Base-by-base conservation (phyloP, 2,797 vertebrate species). In the Pangasius djambal region DNA sequence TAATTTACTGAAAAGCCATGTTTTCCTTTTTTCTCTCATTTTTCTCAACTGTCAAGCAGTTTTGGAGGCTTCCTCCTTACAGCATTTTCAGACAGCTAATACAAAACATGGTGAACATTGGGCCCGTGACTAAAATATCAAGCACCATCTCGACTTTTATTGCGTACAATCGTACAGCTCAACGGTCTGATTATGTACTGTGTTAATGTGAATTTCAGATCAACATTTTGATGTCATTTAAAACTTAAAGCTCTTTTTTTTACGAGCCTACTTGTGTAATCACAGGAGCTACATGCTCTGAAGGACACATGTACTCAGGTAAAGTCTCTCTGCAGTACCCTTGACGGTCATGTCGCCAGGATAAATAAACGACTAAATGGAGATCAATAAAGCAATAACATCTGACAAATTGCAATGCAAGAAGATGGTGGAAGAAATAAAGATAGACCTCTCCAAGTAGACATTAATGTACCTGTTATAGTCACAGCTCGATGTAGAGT, bases 1-100 rank as follows among this genome's bases (percentile, higher is more conserved):
- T 79, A 50, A 86, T 57, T 74, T 84, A 85, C 34, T 74, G 74
- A 87, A 87, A 85, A 91, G 78, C 83, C 65, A 69, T 12, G 57
- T 69, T 89, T 87, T 75, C 57, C 65, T 85, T 25, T 85, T 88
- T 81, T 57, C 57, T 57, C 83, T 70, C 72, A 34, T 89, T 87
- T 85, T 48, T 77, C 75, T 75, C 20, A 55, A 87, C 74, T 63
- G 67, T 88, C 83, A 88, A 10, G n/a, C 20, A 57, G 6, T 75
- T 83, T 67, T 55, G 40, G 7, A 61, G 79, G 31, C 31, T 59
- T 37, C 37, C 2, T 82, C 18, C 22, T 69, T 31, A 63, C 6
- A 28, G 25, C 34, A 74, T 22, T 69, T 65, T 48, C 20, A 88
- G n/a, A 75, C n/a, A 40, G 22, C n/a, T 20, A 55, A 67, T 28